Percentiles rank a stretch among this genome's conserved stretches.
Evolutionary conservation across 64 coral and sea anemone species (phyloP).

Genomic region (Orbicella faveolata): DNA sequence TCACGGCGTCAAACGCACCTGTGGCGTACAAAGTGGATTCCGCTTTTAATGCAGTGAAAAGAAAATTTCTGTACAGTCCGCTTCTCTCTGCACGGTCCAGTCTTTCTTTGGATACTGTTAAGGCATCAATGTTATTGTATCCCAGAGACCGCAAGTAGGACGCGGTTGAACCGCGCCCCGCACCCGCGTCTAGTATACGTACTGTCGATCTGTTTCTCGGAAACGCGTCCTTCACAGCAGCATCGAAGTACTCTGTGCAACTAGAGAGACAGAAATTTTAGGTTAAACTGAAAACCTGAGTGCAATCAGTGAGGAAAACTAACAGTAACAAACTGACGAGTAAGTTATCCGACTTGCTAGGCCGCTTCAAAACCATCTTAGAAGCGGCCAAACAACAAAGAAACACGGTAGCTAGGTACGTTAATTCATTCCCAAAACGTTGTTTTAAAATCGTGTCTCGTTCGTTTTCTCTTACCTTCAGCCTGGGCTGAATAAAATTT

Average conservation of each 20-base stretch:
- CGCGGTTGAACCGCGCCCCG: constrained; percentile 21
- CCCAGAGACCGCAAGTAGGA: constrained; percentile 35
- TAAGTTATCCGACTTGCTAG: no score
- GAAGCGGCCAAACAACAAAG: no score
- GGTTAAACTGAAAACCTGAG: neutral
- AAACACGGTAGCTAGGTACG: no score
- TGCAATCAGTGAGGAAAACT: no score
- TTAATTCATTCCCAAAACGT: no score
- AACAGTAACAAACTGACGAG: no score
- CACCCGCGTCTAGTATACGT: constrained; percentile 26
- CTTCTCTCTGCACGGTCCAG: constrained; percentile 18
- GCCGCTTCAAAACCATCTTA: no score
- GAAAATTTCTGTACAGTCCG: constrained; percentile 38
- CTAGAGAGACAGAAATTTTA: neutral
- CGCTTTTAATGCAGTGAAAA: constrained; percentile 27
- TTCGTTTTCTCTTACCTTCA: no score
- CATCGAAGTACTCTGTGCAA: constrained; percentile 35
- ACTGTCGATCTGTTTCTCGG: constrained; percentile 12
- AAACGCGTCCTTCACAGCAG: constrained; percentile 8
- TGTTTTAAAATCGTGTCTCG: no score
- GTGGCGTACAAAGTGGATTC: constrained; percentile 28
- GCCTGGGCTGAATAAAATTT: no score
- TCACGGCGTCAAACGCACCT: constrained; percentile 33
- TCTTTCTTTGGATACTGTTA: constrained; percentile 37
- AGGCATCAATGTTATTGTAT: constrained; percentile 36